These are phyloP conservation scores for Atherix ibis DNA, from an alignment of 2,888 invertebrate species.

Conservation along the genomic window DNA sequence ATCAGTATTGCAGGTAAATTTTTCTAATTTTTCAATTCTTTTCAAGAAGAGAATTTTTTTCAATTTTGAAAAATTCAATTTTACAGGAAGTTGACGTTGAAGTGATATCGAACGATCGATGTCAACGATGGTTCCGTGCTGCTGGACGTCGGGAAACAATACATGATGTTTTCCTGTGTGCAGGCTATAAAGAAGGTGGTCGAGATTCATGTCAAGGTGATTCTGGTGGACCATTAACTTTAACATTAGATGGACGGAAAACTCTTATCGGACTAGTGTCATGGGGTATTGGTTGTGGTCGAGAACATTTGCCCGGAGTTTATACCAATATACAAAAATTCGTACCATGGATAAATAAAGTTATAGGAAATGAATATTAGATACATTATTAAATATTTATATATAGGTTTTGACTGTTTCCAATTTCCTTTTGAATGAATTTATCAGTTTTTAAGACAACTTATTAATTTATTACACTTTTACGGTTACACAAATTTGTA, in stretches of 20 bases:
- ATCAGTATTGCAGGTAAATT: constrained; percentile 51
- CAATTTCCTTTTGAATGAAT: no score
- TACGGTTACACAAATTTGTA: no score
- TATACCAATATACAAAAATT: constrained; percentile 88
- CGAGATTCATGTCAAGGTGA: constrained; percentile 61
- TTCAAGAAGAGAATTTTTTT: background rate
- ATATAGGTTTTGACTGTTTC: no score
- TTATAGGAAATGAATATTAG: constrained; percentile 37
- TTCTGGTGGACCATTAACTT: constrained; percentile 79
- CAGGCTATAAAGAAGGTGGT: constrained; percentile 80
- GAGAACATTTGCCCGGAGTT: constrained; percentile 79
- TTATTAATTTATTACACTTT: constrained; percentile 7
- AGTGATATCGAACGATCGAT: constrained; percentile 77
- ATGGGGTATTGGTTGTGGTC: constrained; percentile 84
- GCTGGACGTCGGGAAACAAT: constrained; percentile 84
- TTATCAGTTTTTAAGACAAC: background rate
- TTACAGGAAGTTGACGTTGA: constrained; percentile 65
- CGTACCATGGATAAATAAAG: constrained; percentile 80
- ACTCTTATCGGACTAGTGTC: constrained; percentile 75
- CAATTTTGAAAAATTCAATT: background rate
- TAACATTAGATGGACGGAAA: constrained; percentile 68
- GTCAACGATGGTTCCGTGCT: constrained; percentile 83
- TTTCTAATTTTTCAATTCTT: background rate
- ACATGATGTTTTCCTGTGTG: constrained; percentile 83
- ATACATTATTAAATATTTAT: background rate